Percentiles rank a stretch among this genome's conserved stretches.
phyloP scores from a whole-genome alignment of 2,888 invertebrate species.

The Opisthograptis luteolata region DNA sequence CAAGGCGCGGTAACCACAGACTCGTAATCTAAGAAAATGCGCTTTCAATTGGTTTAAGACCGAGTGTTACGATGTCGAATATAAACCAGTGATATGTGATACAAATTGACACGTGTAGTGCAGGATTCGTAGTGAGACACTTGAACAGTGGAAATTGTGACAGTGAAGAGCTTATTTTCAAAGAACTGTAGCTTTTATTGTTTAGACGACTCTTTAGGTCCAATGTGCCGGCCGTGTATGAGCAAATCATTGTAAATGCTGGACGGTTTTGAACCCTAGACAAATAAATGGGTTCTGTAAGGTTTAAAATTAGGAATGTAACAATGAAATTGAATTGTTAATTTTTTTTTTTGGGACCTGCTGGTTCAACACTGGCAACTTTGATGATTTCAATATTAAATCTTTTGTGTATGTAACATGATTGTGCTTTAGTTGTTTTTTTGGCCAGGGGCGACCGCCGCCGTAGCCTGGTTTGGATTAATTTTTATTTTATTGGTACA shows the following conservation, averaged over 20 bases:
- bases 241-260: neutral
- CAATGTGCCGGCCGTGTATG: neutral
- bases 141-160: constrained; percentile 22
- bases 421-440: too few relatives aligned
- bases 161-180: constrained; percentile 35
- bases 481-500: too few relatives aligned
- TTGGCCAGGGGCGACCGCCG: too few relatives aligned
- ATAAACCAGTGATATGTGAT: constrained; percentile 21
- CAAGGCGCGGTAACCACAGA: too few relatives aligned
- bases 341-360: too few relatives aligned
- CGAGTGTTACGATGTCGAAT: constrained; percentile 2
- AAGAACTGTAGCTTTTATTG: constrained; percentile 6
- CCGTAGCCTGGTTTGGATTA: too few relatives aligned
- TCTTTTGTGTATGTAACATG: too few relatives aligned
- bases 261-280: neutral
- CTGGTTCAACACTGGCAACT: too few relatives aligned
- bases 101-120: constrained; percentile 22
- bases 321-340: neutral
- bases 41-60: constrained; percentile 6
- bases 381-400: too few relatives aligned
- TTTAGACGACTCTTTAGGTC: neutral
- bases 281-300: neutral
- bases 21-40: too few relatives aligned
- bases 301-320: constrained; percentile 1
- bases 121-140: constrained; percentile 21